Conservation (phyloP, 2,113 vertebrate genomes). For the Cryptotis parvus region DNA sequence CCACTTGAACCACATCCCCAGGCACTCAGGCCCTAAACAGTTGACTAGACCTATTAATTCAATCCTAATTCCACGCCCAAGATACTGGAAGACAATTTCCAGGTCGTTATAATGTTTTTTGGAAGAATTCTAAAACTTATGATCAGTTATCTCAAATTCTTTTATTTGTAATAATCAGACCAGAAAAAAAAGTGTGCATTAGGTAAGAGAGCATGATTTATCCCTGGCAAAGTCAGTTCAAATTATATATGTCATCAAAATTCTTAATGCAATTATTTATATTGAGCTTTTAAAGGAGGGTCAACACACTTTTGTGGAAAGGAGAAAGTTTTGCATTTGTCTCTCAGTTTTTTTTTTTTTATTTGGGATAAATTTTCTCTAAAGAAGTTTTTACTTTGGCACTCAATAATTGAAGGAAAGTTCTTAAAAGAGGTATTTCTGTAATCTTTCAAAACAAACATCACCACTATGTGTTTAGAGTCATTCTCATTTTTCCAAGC, state of each 20-base stretch:
- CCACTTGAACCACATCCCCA: too few relatives aligned
- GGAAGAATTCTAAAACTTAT: too few relatives aligned
- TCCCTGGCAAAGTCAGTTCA: neutral
- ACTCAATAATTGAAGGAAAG: neutral
- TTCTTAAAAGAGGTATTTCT: neutral
- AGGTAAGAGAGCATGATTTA: neutral
- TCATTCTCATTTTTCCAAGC: neutral
- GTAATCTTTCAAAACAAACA: neutral
- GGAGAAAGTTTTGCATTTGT: neutral
- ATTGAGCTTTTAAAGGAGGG: neutral
- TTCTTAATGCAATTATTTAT: constrained; percentile 9
- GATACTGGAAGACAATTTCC: too few relatives aligned
- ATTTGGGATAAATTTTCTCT: neutral
- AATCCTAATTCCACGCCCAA: too few relatives aligned
- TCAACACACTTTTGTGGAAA: neutral
- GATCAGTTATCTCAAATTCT: constrained; percentile 20
- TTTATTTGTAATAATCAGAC: neutral
- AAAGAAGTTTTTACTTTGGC: neutral
- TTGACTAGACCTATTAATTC: too few relatives aligned
- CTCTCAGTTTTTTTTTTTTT: constrained; percentile 5
- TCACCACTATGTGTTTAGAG: neutral
- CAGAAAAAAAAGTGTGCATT: neutral
- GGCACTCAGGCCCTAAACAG: too few relatives aligned
- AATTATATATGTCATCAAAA: constrained; percentile 40
- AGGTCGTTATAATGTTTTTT: too few relatives aligned